Evolutionary conservation across 2,113 vertebrate species (phyloP).

Genomic region (Phainopepla nitens): DNA sequence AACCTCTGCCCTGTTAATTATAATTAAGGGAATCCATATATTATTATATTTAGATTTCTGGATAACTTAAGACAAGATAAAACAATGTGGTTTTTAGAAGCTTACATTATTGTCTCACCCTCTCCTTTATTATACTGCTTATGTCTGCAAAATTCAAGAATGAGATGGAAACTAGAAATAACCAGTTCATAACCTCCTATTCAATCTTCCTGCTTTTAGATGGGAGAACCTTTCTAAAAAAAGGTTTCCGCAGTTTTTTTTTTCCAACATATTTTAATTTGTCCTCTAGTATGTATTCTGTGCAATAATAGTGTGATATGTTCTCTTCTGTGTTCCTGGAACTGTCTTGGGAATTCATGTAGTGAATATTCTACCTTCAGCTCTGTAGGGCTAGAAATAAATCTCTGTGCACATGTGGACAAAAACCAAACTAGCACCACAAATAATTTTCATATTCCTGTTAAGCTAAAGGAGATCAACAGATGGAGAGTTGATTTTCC

Average conservation of each 20-base stretch:
- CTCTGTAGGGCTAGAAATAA: neutral
- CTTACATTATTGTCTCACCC: neutral
- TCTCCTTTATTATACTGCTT: neutral
- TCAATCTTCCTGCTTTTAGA: neutral
- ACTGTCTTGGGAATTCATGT: neutral
- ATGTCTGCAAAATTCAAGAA: neutral
- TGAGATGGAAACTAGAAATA: neutral
- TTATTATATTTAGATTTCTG: conserved; percentile 26
- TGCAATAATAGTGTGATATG: neutral
- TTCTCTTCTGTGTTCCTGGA: neutral
- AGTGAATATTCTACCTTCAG: neutral
- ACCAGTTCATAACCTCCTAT: neutral
- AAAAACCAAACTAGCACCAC: neutral
- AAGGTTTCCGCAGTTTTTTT: neutral
- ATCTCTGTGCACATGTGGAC: neutral
- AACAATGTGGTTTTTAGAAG: neutral
- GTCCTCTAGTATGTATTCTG: neutral
- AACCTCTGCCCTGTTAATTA: conserved; percentile 41
- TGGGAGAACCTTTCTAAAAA: neutral
- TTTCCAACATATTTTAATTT: neutral
- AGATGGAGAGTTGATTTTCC: neutral
- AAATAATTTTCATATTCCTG: fast-evolving
- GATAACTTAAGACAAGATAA: neutral
- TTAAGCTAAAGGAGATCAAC: neutral
- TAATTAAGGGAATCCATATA: neutral